Base-by-base conservation (phyloP, 1,140 invertebrate species). In the Drosophila murphyi region DNA sequence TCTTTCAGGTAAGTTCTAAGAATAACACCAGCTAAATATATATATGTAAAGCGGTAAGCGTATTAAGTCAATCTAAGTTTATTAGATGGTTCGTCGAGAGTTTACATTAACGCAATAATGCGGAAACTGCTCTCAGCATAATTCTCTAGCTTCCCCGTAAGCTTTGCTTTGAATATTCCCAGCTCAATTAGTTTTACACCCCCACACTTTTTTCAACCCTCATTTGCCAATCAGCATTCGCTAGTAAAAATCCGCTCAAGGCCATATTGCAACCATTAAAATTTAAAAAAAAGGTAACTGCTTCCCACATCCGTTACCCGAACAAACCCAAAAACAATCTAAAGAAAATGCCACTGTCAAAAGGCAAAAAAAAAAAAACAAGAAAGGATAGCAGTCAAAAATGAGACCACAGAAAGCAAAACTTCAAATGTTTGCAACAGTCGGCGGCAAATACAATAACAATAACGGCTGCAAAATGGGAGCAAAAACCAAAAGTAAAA, bases 381-480 rank as follows among this genome's bases (percentile, higher is more conserved):
- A 48, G 57, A 41, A 41, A 29, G 61, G 61, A 35, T 74, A 71
- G 60, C 50, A 63, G 47, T 37, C 29, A 67, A 57, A 82, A 61
- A 4, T 43, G 74, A 79, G 83, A 64, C 52, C 79, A 57, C 74
- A 82, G 43, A 78, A 78, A 73, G 63, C 81, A 73, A 72, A 73
- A 82, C 70, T 82, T 78, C 70, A 83, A 82, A 82, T 82, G 62
- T 82, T 68, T 68, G 79, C 72, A 80, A 81, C 68, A 78, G 74
- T 78, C 71, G 37, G 76, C 59, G 54, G 72, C 55, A 63, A 80
- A 80, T 80, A 81, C 70, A 74, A 82, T 82, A 82, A 71, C 75
- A 74, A 74, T 71, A 82, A 82, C 64, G 52, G 45, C 47, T 52
- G 39, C 60, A 35, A 71, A 70, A 37, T 43, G 20, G 43, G 45